A percentile compares a stretch with the other conserved stretches of the same genome.
These are phyloP conservation scores for Carcharodon carcharias DNA, from an alignment of 2,797 vertebrate species.

Conservation along the genomic window DNA sequence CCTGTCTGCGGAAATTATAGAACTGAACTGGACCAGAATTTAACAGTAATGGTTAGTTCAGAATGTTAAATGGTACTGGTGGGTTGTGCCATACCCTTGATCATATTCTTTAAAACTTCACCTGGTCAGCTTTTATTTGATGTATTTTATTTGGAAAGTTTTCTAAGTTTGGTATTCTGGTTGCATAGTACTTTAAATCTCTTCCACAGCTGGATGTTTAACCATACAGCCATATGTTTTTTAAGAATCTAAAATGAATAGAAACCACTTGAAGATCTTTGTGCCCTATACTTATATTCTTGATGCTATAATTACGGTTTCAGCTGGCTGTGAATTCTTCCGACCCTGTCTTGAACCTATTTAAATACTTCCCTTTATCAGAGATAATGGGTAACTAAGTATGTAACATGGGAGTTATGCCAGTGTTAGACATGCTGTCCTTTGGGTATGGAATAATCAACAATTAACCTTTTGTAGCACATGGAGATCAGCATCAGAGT, in stretches of 20 bases:
- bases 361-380: not conserved
- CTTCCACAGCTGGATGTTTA: not conserved
- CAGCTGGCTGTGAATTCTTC: not conserved
- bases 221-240: not conserved
- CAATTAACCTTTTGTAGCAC: not conserved
- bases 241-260: not conserved
- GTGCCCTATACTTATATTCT: not conserved
- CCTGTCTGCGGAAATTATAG: not conserved
- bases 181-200: not conserved
- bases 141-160: not conserved
- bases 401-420: not conserved
- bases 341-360: not conserved
- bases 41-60: not conserved
- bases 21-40: conserved; percentile 10
- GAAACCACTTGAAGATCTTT: not conserved
- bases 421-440: not conserved
- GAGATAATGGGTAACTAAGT: not conserved
- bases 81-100: not conserved
- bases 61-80: not conserved
- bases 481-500: not conserved
- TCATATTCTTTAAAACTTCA: not conserved
- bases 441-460: not conserved
- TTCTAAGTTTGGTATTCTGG: not conserved
- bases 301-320: not conserved
- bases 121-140: not conserved